These are phyloP conservation scores for Cyrtodaria siliqua DNA, from an alignment of 2,888 invertebrate genomes.

Conservation along the genomic window DNA sequence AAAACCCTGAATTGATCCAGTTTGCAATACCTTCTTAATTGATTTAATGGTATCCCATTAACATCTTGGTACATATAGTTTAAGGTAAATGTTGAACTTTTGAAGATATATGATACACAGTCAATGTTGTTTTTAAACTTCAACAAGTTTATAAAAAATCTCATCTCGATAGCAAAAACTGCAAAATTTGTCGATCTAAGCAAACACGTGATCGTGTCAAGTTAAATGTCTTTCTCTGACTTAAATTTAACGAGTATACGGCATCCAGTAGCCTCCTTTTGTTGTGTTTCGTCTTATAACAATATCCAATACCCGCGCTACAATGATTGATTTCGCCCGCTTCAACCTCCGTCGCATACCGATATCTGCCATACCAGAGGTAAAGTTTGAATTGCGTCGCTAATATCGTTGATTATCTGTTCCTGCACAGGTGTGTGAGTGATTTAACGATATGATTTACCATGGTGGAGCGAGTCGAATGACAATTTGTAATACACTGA, in stretches of 20 bases:
- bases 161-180: constrained; percentile 38
- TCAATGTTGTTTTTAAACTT: constrained; percentile 17
- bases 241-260: constrained; percentile 44
- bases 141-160: constrained; percentile 37
- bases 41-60: too few relatives aligned
- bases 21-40: too few relatives aligned
- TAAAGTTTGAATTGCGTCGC: too few relatives aligned
- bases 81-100: too few relatives aligned
- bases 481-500: neutral
- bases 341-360: constrained; percentile 10
- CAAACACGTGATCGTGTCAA: constrained; percentile 38
- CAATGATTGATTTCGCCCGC: constrained; percentile 43
- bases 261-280: constrained; percentile 24
- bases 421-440: neutral
- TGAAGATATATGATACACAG: constrained; percentile 16
- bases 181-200: constrained; percentile 46
- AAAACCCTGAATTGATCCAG: too few relatives aligned
- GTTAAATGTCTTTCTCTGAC: constrained; percentile 31
- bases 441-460: neutral
- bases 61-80: too few relatives aligned
- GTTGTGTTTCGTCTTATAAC: constrained; percentile 20
- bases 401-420: neutral
- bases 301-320: constrained; percentile 33
- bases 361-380: neutral
- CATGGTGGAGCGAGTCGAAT: neutral